Evolutionary conservation across 1,140 invertebrate genomes (phyloP).

Genomic region (Bombus terrestris): DNA sequence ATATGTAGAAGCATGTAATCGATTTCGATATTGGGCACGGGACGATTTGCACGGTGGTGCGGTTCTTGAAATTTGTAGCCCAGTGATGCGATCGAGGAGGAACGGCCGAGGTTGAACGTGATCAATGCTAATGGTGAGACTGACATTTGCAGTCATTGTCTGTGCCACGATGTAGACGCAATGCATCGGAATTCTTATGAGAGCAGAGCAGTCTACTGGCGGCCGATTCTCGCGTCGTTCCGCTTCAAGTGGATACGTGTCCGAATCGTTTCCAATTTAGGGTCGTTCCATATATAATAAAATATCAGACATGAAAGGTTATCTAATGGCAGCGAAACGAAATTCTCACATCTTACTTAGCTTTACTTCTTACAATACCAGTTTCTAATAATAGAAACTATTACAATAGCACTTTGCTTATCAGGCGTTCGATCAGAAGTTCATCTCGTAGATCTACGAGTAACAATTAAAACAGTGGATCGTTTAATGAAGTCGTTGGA

Average conservation of each 20-base stretch:
- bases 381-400: neutral
- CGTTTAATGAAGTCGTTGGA: neutral
- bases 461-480: too few species aligned
- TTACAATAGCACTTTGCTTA: too few species aligned
- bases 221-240: neutral
- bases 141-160: constrained; percentile 82
- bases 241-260: constrained; percentile 11
- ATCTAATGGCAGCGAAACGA: neutral
- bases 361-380: neutral
- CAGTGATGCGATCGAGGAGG: constrained; percentile 45
- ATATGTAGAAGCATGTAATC: neutral
- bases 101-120: constrained; percentile 73
- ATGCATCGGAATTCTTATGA: constrained; percentile 72
- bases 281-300: neutral
- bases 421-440: too few species aligned
- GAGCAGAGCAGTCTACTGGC: constrained; percentile 55
- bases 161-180: constrained; percentile 59
- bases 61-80: constrained; percentile 59
- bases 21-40: neutral
- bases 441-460: too few species aligned
- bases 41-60: constrained; percentile 34
- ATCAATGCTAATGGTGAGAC: constrained; percentile 80
- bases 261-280: constrained; percentile 38
- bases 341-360: neutral
- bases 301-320: neutral